Conservation (phyloP, 2,888 invertebrate species). For the Hermaeophaga mercurialis region DNA sequence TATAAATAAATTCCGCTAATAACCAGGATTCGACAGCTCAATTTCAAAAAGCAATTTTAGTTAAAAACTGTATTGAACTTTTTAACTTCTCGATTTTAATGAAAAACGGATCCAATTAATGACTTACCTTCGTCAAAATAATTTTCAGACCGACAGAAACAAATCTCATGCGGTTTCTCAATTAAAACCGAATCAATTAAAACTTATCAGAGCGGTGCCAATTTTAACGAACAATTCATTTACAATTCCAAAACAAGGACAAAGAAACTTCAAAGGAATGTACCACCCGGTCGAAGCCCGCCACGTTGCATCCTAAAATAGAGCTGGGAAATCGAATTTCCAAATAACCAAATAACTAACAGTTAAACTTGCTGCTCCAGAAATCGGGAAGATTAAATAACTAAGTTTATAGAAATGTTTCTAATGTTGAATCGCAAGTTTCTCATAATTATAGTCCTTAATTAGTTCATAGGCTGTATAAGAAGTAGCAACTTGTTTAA, state of each 20-base stretch:
- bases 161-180: conserved; percentile 26
- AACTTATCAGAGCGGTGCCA: conserved; percentile 24
- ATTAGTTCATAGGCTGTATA: no score
- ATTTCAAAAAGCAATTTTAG: conserved; percentile 12
- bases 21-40: conserved; percentile 7
- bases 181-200: conserved; percentile 28
- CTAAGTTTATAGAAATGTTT: no score
- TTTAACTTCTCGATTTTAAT: conserved; percentile 11
- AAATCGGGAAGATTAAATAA: no score
- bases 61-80: conserved; percentile 5
- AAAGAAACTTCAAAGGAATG: conserved; percentile 27
- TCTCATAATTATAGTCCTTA: no score
- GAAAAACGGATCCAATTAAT: conserved; percentile 20
- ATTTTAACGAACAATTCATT: conserved; percentile 27
- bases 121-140: conserved; percentile 26
- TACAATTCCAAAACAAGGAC: conserved; percentile 18
- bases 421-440: no score
- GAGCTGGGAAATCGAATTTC: no score
- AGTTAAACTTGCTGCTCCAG: no score
- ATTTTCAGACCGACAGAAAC: conserved; percentile 19
- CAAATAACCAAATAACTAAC: no score
- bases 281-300: neutral
- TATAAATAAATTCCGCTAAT: conserved; percentile 17
- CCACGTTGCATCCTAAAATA: neutral
- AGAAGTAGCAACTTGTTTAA: no score